phyloP scores from a whole-genome alignment of 2,888 invertebrate species.

The Trisateles emortualis region DNA sequence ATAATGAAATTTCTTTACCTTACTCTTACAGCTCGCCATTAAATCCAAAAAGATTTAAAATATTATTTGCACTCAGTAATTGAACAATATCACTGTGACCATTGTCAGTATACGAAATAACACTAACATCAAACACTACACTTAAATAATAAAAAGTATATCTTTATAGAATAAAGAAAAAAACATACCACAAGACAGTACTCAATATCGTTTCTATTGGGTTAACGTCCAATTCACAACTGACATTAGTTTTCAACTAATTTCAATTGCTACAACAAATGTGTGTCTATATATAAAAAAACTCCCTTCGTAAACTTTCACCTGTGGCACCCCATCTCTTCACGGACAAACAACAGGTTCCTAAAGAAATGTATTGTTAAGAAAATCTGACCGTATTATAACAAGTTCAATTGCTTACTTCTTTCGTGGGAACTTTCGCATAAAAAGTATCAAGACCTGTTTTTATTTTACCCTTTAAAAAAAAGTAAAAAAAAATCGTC shows the following conservation, averaged over 20 bases:
- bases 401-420: slow-evolving; percentile 34
- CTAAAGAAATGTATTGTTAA: slow-evolving; percentile 29
- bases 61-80: no score
- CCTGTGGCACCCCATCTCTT: slow-evolving; percentile 43
- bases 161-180: no score
- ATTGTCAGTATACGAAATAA: no score
- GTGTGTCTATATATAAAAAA: not conserved
- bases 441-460: slow-evolving; percentile 28
- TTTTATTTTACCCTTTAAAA: not conserved
- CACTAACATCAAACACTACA: no score
- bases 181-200: no score
- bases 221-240: not conserved
- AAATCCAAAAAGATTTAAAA: no score
- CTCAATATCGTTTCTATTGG: no score
- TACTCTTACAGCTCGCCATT: no score
- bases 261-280: no score
- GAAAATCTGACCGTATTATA: slow-evolving; percentile 35
- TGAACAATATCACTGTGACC: no score
- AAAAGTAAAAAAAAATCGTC: not conserved
- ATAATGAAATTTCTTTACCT: no score
- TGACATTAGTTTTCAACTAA: slow-evolving; percentile 2
- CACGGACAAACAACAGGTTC: slow-evolving; percentile 43
- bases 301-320: slow-evolving; percentile 20
- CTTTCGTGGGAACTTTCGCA: slow-evolving; percentile 45
- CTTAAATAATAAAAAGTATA: no score